Base-by-base conservation (phyloP, 2,113 vertebrate genomes). In the Speoplatyrhinus poulsoni region DNA sequence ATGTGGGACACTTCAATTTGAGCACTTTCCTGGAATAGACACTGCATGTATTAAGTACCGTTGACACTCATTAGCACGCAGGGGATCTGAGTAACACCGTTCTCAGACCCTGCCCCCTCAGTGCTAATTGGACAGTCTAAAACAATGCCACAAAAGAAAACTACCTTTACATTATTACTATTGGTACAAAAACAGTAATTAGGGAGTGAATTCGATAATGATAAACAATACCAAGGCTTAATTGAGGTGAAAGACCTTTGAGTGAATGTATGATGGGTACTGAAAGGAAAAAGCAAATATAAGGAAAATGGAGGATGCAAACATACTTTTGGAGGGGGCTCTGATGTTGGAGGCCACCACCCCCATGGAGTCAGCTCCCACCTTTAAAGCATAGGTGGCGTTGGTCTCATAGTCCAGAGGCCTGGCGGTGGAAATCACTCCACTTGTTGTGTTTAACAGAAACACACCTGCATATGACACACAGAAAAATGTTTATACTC, bases 281-380 rank as follows among this genome's bases (percentile, higher is more conserved):
- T 12, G 52, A 53, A 53, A 53, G 10, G 10, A 11, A 75, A 60
- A 53, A 48, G 75, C 77, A 80, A 80, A 76, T 75, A 77, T 58
- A 64, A 60, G 49, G 15, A 72, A 69, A 50, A 26, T 2, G 26
- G 15, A 46, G 69, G 33, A 17, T 17, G 58, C 65, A 41, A 33
- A 33, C 95, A 94, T 89, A 96, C 96, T 95, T 91, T 95, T 96
- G 46, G 96, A 93, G n/a, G 95, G 94, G 26, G 92, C 95, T 12
- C 94, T 82, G 11, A 94, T 88, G 82, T 97, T 95, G 46, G 93
- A 94, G 6, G 88, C 93, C 19, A 91, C 93, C 75, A 96, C 90
- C 59, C 89, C 81, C 76, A 96, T 89, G 16, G 96, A 95, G 82
- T 97, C 93, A 0, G 96, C 95, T 80, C 96, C 95, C 26, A 96